These are phyloP conservation scores for Leucoraja erinaceus DNA, from an alignment of 2,113 vertebrate species.

Conservation along the genomic window DNA sequence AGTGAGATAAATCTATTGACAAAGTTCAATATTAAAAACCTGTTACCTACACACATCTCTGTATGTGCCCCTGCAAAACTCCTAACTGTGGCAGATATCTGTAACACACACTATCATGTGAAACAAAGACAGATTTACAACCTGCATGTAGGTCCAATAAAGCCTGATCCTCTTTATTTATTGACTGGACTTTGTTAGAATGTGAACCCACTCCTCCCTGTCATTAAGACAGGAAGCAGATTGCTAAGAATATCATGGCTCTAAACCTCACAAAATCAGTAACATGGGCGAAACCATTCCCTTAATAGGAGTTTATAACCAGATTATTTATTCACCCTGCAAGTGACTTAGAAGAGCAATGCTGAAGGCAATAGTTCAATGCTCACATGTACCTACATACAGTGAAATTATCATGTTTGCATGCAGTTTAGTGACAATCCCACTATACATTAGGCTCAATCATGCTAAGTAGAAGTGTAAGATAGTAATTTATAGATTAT, in stretches of 20 bases:
- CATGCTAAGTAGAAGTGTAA: too few species aligned
- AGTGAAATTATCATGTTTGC: too few species aligned
- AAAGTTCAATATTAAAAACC: background rate
- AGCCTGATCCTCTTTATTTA: background rate
- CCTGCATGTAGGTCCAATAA: background rate
- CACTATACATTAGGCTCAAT: too few species aligned
- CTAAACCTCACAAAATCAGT: background rate
- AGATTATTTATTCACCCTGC: background rate
- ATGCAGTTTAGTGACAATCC: too few species aligned
- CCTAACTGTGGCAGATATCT: background rate
- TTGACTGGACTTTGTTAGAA: background rate
- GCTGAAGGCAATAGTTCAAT: background rate
- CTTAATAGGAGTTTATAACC: background rate
- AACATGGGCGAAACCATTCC: background rate
- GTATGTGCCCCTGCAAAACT: background rate
- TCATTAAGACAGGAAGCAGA: slow-evolving; percentile 7
- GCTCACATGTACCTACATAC: too few species aligned
- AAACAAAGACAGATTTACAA: background rate
- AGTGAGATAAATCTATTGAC: background rate
- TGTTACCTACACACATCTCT: background rate
- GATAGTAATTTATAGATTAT: too few species aligned
- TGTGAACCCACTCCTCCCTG: slow-evolving; percentile 27
- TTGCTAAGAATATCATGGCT: background rate
- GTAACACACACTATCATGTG: background rate
- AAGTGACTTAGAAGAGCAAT: background rate